Evolutionary conservation across 2,888 invertebrate genomes (phyloP).

Genomic region (Tromatobia lineatoria): DNA sequence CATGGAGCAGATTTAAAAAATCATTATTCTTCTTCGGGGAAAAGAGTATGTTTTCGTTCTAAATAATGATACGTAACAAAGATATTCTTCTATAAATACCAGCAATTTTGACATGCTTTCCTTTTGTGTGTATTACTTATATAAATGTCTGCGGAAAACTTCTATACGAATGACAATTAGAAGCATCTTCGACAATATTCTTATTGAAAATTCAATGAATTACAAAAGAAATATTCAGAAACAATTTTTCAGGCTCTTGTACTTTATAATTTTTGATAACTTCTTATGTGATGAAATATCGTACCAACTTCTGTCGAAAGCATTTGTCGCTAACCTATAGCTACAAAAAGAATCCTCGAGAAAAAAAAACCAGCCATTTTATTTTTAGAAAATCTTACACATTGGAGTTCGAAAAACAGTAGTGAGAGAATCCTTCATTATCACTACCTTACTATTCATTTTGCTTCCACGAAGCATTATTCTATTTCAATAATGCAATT

Average conservation of each 20-base stretch:
- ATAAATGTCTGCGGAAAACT: background rate
- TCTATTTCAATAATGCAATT: constrained; percentile 25
- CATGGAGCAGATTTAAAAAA: too few species aligned
- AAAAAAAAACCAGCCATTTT: background rate
- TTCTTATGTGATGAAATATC: background rate
- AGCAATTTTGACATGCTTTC: too few species aligned
- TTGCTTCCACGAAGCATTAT: constrained; percentile 3
- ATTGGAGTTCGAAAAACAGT: background rate
- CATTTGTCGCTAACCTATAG: background rate
- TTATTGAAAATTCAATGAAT: background rate
- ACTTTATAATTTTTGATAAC: background rate
- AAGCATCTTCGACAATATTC: too few species aligned
- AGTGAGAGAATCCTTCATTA: background rate
- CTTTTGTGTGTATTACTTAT: background rate
- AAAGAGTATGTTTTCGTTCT: too few species aligned
- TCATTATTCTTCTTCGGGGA: too few species aligned
- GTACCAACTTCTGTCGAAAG: background rate
- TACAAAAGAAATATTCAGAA: background rate
- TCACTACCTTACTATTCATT: background rate
- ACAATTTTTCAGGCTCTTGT: background rate
- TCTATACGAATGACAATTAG: background rate
- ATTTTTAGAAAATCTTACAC: background rate
- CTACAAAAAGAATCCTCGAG: background rate
- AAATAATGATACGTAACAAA: too few species aligned
- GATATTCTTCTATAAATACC: too few species aligned